Evolutionary conservation across 2,113 vertebrate genomes (phyloP).

Genomic region (Cottus gobio): DNA sequence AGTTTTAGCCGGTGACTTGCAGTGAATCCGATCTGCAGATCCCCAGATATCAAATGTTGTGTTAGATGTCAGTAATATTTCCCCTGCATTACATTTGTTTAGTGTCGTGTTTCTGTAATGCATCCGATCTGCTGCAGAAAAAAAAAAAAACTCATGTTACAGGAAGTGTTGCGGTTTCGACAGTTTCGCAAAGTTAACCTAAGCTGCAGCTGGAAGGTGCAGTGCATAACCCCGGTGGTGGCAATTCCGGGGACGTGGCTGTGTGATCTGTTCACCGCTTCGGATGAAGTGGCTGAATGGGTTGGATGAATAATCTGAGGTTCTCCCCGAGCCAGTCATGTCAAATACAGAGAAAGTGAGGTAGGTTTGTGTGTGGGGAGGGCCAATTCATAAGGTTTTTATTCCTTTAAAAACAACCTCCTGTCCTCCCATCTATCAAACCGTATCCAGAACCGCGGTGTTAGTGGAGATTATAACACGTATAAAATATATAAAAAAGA

Average conservation of each 20-base stretch:
- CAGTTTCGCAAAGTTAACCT: slow-evolving; percentile 1
- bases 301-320: background rate
- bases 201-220: slow-evolving; percentile 44
- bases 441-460: background rate
- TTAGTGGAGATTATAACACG: background rate
- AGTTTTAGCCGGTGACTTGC: background rate
- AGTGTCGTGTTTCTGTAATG: background rate
- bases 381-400: background rate
- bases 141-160: slow-evolving; percentile 55
- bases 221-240: background rate
- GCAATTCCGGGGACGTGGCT: background rate
- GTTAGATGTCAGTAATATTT: background rate
- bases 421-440: background rate
- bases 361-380: background rate
- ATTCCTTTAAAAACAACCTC: background rate
- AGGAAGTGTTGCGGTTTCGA: slow-evolving; percentile 66
- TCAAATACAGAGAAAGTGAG: background rate
- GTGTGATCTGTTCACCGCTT: slow-evolving; percentile 3
- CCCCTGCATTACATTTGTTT: background rate
- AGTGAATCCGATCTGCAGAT: background rate
- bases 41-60: too few species aligned
- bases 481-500: too few species aligned
- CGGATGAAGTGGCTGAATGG: slow-evolving; percentile 1
- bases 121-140: slow-evolving; percentile 36
- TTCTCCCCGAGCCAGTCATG: background rate